Evolutionary conservation across 2,888 invertebrate species (phyloP).

Genomic region (Mantis religiosa): DNA sequence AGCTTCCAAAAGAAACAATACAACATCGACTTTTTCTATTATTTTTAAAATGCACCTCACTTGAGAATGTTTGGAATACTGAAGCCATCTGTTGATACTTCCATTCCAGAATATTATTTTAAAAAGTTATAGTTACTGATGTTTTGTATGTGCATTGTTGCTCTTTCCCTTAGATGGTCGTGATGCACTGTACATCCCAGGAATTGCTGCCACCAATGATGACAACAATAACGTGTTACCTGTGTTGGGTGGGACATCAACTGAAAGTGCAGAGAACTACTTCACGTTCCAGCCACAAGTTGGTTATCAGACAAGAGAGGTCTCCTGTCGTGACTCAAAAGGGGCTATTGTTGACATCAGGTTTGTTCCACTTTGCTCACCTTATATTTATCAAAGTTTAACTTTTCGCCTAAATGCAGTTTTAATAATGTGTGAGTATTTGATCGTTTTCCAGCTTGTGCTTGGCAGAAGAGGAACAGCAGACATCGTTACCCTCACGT

Average conservation of each 20-base stretch:
- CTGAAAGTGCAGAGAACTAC: slow-evolving; percentile 26
- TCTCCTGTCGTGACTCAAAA: slow-evolving; percentile 35
- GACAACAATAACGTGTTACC: slow-evolving; percentile 6
- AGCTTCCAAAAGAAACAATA: too few species aligned
- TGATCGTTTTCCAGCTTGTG: slow-evolving; percentile 30
- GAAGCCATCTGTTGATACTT: too few species aligned
- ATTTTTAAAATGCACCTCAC: too few species aligned
- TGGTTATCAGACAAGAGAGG: slow-evolving; percentile 36
- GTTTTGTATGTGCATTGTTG: too few species aligned
- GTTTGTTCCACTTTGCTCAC: slow-evolving; percentile 25
- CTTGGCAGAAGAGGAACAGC: slow-evolving; percentile 25
- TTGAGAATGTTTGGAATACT: too few species aligned
- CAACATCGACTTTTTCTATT: too few species aligned
- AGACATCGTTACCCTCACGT: slow-evolving; percentile 27
- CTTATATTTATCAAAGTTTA: too few species aligned
- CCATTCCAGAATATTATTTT: too few species aligned
- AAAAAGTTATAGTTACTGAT: too few species aligned
- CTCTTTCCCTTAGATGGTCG: not conserved
- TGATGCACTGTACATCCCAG: slow-evolving; percentile 8
- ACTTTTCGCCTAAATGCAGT: not conserved
- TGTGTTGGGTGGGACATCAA: slow-evolving; percentile 17
- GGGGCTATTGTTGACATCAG: slow-evolving; percentile 35
- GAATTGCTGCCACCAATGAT: not conserved
- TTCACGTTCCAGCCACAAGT: slow-evolving; percentile 33
- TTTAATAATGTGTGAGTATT: not conserved